phyloP scores from a whole-genome alignment of 2,797 vertebrate genomes.

The Poliocrania exsul region DNA sequence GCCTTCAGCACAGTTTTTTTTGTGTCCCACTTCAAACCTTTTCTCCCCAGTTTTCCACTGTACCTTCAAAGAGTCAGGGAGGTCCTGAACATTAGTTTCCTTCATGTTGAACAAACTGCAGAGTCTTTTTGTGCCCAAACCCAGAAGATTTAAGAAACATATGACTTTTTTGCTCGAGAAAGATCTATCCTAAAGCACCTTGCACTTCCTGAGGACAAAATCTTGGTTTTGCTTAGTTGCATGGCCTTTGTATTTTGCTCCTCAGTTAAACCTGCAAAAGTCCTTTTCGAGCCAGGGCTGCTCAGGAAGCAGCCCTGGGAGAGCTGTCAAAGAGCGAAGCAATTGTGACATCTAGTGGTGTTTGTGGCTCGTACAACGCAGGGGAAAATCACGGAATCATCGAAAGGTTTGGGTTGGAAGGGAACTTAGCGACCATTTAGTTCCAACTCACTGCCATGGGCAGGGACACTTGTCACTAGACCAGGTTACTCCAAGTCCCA shows the following conservation, averaged over 20 bases:
- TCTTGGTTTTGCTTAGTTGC: background rate
- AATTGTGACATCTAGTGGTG: conserved; percentile 43
- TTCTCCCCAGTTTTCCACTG: background rate
- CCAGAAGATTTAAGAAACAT: background rate
- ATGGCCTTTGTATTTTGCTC: background rate
- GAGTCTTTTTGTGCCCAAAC: background rate
- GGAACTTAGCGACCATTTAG: background rate
- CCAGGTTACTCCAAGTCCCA: background rate
- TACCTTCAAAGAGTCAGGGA: background rate
- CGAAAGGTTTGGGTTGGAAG: background rate
- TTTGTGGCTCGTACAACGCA: background rate
- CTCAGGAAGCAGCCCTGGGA: background rate
- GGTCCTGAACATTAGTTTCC: background rate
- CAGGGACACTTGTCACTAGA: background rate
- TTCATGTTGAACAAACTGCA: background rate
- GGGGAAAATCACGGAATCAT: background rate
- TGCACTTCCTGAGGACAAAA: background rate
- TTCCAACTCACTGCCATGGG: background rate
- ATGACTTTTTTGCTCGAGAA: background rate
- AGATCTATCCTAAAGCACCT: background rate
- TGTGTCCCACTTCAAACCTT: background rate
- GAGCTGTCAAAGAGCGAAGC: background rate
- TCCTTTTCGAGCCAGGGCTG: background rate
- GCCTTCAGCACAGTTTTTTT: background rate
- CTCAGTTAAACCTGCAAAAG: background rate